A percentile compares a stretch with the other conserved stretches of the same genome.
Conservation (phyloP, 2,888 invertebrate genomes). For the Melanostoma mellinum region DNA sequence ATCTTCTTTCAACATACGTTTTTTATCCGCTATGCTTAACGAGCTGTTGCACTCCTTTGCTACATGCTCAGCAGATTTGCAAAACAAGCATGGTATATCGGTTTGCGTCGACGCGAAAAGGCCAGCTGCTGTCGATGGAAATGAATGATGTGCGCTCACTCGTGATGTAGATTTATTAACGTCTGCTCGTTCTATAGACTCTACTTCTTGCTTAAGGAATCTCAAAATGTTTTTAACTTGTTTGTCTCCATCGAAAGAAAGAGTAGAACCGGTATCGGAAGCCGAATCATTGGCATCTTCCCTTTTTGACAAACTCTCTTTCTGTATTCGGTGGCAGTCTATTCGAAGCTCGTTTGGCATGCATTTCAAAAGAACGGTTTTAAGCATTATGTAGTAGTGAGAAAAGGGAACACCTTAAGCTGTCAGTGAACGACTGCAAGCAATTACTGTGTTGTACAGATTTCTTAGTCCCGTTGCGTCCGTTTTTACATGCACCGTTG, state of each 20-base stretch:
- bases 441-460: background rate
- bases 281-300: background rate
- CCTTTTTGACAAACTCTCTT: background rate
- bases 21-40: too few species aligned
- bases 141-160: too few species aligned
- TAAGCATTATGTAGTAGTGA: slow-evolving; percentile 31
- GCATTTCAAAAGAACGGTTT: slow-evolving; percentile 4
- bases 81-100: slow-evolving; percentile 1
- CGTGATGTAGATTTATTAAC: too few species aligned
- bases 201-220: background rate
- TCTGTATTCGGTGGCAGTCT: too few species aligned
- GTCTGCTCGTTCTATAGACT: background rate
- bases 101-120: background rate
- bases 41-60: background rate
- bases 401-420: slow-evolving; percentile 24
- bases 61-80: background rate
- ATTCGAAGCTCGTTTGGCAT: background rate
- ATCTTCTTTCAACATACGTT: too few species aligned
- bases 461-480: background rate
- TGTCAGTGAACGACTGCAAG: slow-evolving; percentile 9
- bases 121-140: slow-evolving; percentile 20
- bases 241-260: too few species aligned
- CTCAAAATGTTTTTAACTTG: too few species aligned
- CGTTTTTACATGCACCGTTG: slow-evolving; percentile 1
- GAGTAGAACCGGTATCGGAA: background rate